A percentile compares a stretch with the other conserved stretches of the same genome.
Evolutionary conservation across 2,113 vertebrate species (phyloP).

Genomic region (Psittacus erithacus): DNA sequence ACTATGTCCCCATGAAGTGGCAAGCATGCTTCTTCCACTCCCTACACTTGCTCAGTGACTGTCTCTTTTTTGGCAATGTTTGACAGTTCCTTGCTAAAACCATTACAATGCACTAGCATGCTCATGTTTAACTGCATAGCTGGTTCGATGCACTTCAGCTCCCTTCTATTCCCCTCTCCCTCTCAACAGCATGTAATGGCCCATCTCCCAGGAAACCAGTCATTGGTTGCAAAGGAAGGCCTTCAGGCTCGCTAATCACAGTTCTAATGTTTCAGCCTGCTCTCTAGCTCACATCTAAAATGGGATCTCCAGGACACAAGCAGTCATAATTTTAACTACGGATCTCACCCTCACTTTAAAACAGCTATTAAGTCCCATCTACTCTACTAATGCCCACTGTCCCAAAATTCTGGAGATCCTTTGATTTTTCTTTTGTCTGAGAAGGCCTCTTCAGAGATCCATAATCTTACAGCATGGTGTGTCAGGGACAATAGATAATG

Average conservation of each 20-base stretch:
- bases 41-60: not conserved
- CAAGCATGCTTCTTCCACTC: not conserved
- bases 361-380: not conserved
- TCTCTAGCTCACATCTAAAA: not conserved
- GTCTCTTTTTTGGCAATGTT: not conserved
- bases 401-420: not conserved
- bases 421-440: not conserved
- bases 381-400: not conserved
- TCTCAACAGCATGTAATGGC: not conserved
- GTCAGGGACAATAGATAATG: too few relatives aligned
- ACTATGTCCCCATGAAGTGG: accelerated
- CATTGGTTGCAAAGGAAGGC: not conserved
- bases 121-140: not conserved
- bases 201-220: not conserved
- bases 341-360: not conserved
- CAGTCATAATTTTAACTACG: not conserved
- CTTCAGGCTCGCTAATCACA: not conserved
- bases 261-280: not conserved
- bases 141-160: accelerated
- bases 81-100: not conserved
- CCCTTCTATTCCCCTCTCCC: not conserved
- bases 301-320: not conserved
- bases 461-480: not conserved
- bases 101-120: not conserved
- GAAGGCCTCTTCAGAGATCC: not conserved